Evolutionary conservation across 2,797 vertebrate genomes (phyloP), one percentile per base, ranked within the genome.

Genomic region (Neosilurus hyrtlii): DNA sequence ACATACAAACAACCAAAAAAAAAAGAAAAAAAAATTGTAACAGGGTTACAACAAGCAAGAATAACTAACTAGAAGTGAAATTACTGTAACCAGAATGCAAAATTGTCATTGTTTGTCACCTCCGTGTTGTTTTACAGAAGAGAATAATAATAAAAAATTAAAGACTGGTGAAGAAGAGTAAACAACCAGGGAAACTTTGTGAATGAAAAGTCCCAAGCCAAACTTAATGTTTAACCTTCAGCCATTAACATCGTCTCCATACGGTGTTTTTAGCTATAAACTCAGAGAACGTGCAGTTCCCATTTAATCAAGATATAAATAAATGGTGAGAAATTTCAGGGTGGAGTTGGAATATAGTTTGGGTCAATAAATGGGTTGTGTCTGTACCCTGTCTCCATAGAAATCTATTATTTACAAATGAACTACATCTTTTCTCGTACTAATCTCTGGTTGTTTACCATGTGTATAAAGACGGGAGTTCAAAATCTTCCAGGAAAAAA

Each of bases 401-500:
- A 92, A 92, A 91, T 89, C 74, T 86, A 82, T 81, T 82, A 90
- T 90, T 87, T 85, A 88, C 87, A 89, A 85, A 87, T 86, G 18
- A 83, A 83, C 84, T 84, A 81, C 63, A 76, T 67, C 80, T 84
- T 89, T 87, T 11, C 80, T 87, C 86, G 68, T 87, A 77, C 84
- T 88, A 86, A 78, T 67, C 83, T 88, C 4, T 74, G 79, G 83
- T 86, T 89, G 82, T 82, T 74, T 83, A 76, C 74, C 81, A 67
- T 66, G 78, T 84, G 81, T 92, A 91, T 86, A 93, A 91, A 91
- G 86, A 86, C 75, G 88, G 85, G 86, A 88, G 88, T 88, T 89
- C 81, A 90, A 90, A 89, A 89, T 78, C 79, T 79, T 78, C 84
- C 86, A 89, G 81, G 82, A 89, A 93, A 92, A 92, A 91, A 89